A percentile compares a stretch with the other conserved stretches of the same genome.
Evolutionary conservation across 2,113 vertebrate genomes (phyloP).

Genomic region (Podocnemis expansa): DNA sequence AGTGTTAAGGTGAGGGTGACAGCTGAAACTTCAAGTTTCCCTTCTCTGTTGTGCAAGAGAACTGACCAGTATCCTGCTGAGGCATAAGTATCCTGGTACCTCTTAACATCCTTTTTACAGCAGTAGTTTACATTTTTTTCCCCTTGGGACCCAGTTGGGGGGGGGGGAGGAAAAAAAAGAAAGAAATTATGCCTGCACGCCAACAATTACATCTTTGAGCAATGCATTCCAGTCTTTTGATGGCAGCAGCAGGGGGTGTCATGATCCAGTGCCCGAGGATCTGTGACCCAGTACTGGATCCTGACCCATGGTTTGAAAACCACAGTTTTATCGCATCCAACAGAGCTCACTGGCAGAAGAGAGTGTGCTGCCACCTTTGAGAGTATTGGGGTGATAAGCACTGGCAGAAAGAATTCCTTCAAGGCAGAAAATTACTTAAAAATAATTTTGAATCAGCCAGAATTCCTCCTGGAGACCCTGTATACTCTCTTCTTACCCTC

Average conservation of each 20-base stretch:
- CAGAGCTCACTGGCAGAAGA: background rate
- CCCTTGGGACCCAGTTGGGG: no score
- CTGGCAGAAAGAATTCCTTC: background rate
- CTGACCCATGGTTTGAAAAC: no score
- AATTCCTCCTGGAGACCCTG: background rate
- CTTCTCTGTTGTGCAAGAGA: background rate
- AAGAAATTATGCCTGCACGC: no score
- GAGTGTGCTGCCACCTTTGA: background rate
- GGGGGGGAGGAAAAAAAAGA: no score
- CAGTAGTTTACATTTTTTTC: no score
- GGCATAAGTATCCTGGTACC: background rate
- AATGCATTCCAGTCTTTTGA: no score
- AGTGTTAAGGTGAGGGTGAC: background rate
- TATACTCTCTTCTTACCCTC: background rate
- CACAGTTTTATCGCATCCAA: no score
- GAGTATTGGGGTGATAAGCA: background rate
- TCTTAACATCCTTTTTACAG: background rate
- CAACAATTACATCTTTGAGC: no score
- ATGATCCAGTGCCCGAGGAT: no score
- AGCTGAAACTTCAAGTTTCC: background rate
- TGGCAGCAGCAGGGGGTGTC: no score
- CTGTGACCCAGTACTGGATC: no score
- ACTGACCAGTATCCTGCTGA: background rate
- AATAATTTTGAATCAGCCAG: background rate
- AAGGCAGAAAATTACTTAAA: background rate